Base-by-base conservation (phyloP, 2,888 invertebrate genomes). In the Watsonalla binaria region DNA sequence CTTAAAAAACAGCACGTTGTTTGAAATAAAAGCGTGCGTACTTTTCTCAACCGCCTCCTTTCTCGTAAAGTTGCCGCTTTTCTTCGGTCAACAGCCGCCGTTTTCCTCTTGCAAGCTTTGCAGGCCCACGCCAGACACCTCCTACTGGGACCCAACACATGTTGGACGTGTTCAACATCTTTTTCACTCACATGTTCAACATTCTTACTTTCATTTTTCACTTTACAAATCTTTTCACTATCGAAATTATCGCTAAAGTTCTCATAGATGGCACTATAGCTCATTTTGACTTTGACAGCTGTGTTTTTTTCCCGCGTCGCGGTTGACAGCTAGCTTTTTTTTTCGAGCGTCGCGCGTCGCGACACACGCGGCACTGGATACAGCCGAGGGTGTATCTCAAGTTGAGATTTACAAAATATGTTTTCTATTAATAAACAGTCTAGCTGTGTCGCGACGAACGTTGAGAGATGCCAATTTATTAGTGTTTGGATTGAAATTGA, bases 31-130 rank as follows among this genome's bases (percentile, higher is more conserved):
- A 11, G 5, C 24, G 13, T 37, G 76, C 90, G 72, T 84, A 98
- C 98, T 94, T 99, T 99, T 78, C 98, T 92, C 53, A 99, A 92
- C 59, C 99, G 92, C 66, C 99, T 90, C 61, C 99, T 91, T 84
- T 99, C 99, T 5, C 99, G 92, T 84, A 99, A 92, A 1, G 99
- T 99, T 0, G 99, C 99, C 6, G 99, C 99, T 92, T 98, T 98
- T 76, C 99, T 93, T 53, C 99, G 92, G 88, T 99, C 99, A 7
- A 99, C 96, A 0, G 98, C 95, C 47, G 98, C 97, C 13, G 96
- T 97, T 90, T 98, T 98, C 89, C 97, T 95, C 85, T 98, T 98
- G 88, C 98, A 98, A 0, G 98, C 98, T 78, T 98, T 98, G 84
- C 99, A 99, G 2, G 98, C 98, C 98, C 98, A 99, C 9, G 98